Evolutionary conservation across 2,888 invertebrate genomes (phyloP), one percentile per base, ranked within the genome.

Genomic region (Lycocerus yunnanus): DNA sequence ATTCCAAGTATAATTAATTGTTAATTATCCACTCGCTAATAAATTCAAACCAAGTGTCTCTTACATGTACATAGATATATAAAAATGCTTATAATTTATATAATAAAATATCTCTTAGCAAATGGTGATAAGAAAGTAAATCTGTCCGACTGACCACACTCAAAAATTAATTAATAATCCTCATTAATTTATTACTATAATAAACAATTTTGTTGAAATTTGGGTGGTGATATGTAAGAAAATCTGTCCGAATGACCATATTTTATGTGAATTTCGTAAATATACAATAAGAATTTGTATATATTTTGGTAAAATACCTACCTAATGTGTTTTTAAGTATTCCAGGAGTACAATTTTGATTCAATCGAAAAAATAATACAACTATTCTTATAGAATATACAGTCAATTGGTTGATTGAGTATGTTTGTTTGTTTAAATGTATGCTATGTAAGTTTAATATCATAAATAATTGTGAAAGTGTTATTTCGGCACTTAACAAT

Each of bases 371-470:
- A 82, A 80, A 81, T 80, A 78, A 76, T 78, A 78, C 79, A 81
- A 43, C 81, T 83, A 83, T 84, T 84, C 82, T 84, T 83, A 83
- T 84, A 84, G 84, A 84, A 84, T 83, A 82, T 81, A 79, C 81
- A 81, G 83, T 83, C 82, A 83, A 82, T 83, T 83, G 82, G 80
- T 81, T 81, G 81, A 80, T 75, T 70, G 75, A 78, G 81, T 71
- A 68, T 66, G 71, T 73, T 72, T 43, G 71, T 73, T 72, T 43
- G 70, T 73, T 68, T 71, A 60, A 75, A 75, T 79, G 83, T 80
- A 73, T 82, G 82, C 79, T 75, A 66, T 74, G 71, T 77, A 72
- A 77, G 68, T 75, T 27, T 71, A 71, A 27, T 70, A 58, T 60
- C 67, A 68, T n/a, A n/a, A n/a, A n/a, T n/a, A 66, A 73, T 66